Conservation (phyloP, 2,888 invertebrate species). For the Rhogogaster chlorosoma region DNA sequence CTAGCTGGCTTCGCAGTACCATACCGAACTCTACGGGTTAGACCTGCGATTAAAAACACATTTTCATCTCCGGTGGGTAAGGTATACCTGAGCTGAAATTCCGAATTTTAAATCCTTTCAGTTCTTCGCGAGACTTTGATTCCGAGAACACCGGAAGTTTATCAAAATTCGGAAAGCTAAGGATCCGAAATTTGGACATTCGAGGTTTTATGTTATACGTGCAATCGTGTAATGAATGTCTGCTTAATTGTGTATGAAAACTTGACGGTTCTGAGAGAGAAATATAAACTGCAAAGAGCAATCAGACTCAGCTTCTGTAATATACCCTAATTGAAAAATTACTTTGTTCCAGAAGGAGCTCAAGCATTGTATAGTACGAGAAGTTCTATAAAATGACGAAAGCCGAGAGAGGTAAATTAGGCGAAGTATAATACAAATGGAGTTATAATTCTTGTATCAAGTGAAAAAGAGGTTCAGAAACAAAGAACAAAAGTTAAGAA, state of each 20-base stretch:
- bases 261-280: not conserved
- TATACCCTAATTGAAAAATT: not conserved
- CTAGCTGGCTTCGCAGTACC: not conserved
- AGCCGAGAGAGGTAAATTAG: not conserved
- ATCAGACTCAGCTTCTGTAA: not conserved
- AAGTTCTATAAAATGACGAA: not conserved
- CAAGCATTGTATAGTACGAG: not conserved
- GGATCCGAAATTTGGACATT: no score
- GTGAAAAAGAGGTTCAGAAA: not conserved
- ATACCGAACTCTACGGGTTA: not conserved
- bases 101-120: no score
- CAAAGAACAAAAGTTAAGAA: not conserved
- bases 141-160: no score
- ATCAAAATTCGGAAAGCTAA: no score
- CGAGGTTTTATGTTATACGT: no score
- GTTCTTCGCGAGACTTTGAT: no score
- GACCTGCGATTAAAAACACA: slow-evolving; percentile 32
- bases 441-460: not conserved
- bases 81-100: no score
- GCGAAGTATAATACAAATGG: not conserved
- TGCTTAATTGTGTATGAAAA: no score
- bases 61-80: not conserved
- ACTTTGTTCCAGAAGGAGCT: not conserved
- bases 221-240: no score
- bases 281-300: not conserved